A percentile compares a stretch with the other conserved stretches of the same genome.
phyloP scores from a whole-genome alignment of 2,113 vertebrate genomes.

The Mobula birostris region DNA sequence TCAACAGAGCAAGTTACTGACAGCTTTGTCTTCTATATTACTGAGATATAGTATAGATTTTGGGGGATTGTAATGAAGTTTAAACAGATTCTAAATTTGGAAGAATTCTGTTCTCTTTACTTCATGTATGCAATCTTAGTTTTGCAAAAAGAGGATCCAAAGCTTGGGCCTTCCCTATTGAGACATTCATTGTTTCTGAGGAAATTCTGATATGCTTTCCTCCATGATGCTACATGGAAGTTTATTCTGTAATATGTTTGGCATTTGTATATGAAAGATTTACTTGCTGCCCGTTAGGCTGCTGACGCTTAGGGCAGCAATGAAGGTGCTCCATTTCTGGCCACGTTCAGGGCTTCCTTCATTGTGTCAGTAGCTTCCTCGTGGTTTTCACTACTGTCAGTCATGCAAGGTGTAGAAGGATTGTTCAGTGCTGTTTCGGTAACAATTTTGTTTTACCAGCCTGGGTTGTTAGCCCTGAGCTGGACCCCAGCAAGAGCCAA shows the following conservation, averaged over 20 bases:
- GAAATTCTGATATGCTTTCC: neutral
- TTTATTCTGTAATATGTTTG: neutral
- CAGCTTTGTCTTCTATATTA: neutral
- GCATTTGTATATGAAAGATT: neutral
- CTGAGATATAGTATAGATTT: neutral
- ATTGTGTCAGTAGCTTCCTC: too few species aligned
- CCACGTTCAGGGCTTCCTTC: too few species aligned
- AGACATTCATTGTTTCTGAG: neutral
- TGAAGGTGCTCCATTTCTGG: too few species aligned
- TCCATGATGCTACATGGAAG: neutral
- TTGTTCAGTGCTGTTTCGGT: too few species aligned
- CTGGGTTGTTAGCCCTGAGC: too few species aligned
- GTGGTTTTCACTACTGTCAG: too few species aligned
- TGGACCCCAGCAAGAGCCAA: too few species aligned
- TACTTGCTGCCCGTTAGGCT: too few species aligned
- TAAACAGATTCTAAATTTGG: neutral
- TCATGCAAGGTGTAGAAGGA: too few species aligned
- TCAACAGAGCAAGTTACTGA: neutral
- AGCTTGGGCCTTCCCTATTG: neutral
- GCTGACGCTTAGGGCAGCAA: too few species aligned
- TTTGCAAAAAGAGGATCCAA: neutral
- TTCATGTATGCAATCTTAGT: neutral
- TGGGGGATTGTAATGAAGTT: neutral
- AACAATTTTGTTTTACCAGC: too few species aligned
- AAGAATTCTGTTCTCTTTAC: neutral